A percentile compares a stretch with the other conserved stretches of the same genome.
These are phyloP conservation scores for Belgica antarctica DNA, from an alignment of 2,888 invertebrate genomes.

Conservation along the genomic window DNA sequence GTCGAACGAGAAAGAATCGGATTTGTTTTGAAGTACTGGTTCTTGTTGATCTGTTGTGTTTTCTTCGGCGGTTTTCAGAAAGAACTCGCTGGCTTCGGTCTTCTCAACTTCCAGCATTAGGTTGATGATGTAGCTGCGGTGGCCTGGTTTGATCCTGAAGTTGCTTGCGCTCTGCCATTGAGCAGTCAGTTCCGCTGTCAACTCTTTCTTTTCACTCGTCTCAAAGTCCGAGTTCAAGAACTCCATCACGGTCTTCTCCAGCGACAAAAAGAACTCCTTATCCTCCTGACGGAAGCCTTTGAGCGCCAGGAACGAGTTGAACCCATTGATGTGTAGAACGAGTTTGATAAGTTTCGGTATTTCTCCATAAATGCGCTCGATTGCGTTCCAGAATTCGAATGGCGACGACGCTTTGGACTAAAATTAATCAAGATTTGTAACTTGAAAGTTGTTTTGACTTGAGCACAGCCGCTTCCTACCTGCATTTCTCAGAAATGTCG, in stretches of 20 bases:
- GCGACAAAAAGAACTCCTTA: constrained; percentile 15
- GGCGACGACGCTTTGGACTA: not conserved
- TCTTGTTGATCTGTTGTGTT: not conserved
- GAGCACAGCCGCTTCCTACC: not conserved
- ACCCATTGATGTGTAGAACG: not conserved
- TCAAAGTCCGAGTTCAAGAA: not conserved
- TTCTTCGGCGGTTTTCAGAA: not conserved
- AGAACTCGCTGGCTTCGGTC: not conserved
- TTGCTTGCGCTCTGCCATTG: not conserved
- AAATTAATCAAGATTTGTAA: not conserved
- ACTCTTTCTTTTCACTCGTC: not conserved
- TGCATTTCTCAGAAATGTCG: not conserved
- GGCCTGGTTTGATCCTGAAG: constrained; percentile 8
- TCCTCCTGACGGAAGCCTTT: constrained; percentile 19
- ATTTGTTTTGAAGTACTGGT: not conserved
- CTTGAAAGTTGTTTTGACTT: not conserved
- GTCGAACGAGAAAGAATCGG: not conserved
- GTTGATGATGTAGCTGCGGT: constrained; percentile 22
- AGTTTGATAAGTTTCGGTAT: not conserved
- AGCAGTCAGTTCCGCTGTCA: not conserved
- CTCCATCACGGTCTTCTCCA: constrained; percentile 8
- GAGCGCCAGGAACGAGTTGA: constrained; percentile 18
- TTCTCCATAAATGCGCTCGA: constrained; percentile 8
- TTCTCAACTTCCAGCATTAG: constrained; percentile 16
- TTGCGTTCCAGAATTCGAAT: not conserved